A percentile compares a stretch with the other conserved stretches of the same genome.
phyloP scores from a whole-genome alignment of 92 coral and sea anemone genomes.

The Ricordea florida region DNA sequence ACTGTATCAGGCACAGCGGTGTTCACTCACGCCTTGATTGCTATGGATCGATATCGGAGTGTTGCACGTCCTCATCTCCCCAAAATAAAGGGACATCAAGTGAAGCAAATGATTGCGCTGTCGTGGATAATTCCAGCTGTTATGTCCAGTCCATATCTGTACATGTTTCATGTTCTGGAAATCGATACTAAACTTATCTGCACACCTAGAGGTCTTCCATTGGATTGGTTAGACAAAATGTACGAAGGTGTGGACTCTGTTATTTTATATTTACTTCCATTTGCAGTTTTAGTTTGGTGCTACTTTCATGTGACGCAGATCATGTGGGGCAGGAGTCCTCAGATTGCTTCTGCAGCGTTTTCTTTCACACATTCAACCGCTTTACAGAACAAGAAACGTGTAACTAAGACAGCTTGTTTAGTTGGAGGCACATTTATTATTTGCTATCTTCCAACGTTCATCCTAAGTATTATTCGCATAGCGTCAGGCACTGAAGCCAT shows the following conservation, averaged over 20 bases:
- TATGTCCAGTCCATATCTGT: slow-evolving; percentile 41
- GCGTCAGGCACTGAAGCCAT: too few species aligned
- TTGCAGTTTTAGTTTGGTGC: slow-evolving; percentile 66
- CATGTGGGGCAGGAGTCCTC: neutral
- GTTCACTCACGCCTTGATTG: slow-evolving; percentile 65
- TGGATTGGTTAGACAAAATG: slow-evolving; percentile 48
- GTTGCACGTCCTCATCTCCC: slow-evolving; percentile 61
- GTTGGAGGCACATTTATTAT: too few species aligned
- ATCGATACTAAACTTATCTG: too few species aligned
- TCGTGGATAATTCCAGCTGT: slow-evolving; percentile 62
- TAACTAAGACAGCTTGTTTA: too few species aligned
- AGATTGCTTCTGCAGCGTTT: too few species aligned
- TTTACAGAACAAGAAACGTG: too few species aligned
- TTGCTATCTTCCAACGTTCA: too few species aligned
- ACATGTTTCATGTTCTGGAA: slow-evolving; percentile 34
- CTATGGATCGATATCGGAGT: slow-evolving; percentile 72
- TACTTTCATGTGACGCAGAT: slow-evolving; percentile 52
- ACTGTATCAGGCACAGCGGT: slow-evolving; percentile 58
- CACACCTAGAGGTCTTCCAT: slow-evolving; percentile 44
- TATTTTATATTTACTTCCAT: slow-evolving; percentile 40
- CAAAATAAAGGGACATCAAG: slow-evolving; percentile 26
- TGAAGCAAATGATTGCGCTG: slow-evolving; percentile 49
- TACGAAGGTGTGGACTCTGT: slow-evolving; percentile 62
- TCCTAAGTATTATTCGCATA: too few species aligned
- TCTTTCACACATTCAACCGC: too few species aligned